Conservation (phyloP, 2,797 vertebrate species). For the Sciurus carolinensis region DNA sequence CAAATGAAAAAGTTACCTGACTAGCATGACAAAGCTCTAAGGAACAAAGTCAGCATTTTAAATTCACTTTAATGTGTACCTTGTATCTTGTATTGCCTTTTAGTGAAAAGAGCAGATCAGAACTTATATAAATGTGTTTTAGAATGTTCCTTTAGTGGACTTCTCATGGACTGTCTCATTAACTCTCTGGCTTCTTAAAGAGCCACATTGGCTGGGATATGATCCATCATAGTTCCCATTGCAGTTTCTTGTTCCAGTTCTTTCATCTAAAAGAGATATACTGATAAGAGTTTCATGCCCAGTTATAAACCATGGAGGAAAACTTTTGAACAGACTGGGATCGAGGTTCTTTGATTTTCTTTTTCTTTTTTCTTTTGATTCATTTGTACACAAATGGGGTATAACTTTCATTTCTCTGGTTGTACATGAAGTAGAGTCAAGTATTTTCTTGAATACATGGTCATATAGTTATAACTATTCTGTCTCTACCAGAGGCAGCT, state of each 20-base stretch:
- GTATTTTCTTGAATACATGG: not conserved
- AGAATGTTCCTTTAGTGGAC: not conserved
- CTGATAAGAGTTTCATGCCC: not conserved
- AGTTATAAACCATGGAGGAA: not conserved
- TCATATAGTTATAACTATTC: not conserved
- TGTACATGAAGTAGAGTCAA: too few species aligned
- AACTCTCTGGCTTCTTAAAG: conserved; percentile 22
- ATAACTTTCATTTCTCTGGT: too few species aligned
- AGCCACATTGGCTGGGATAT: not conserved
- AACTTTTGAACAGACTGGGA: not conserved
- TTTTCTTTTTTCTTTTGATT: too few species aligned
- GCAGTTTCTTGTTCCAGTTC: not conserved
- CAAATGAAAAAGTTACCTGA: not conserved
- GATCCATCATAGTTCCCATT: not conserved
- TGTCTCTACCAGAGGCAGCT: not conserved
- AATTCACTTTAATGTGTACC: not conserved
- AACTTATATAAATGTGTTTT: not conserved
- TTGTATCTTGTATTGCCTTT: not conserved
- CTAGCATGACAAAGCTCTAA: not conserved
- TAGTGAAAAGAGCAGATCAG: not conserved
- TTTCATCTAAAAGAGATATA: not conserved
- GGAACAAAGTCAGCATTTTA: not conserved
- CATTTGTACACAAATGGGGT: too few species aligned
- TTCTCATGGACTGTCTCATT: not conserved
- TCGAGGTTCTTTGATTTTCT: not conserved